These are phyloP conservation scores for Drosophila kambysellisi DNA, from an alignment of 2,888 invertebrate species.

Conservation along the genomic window DNA sequence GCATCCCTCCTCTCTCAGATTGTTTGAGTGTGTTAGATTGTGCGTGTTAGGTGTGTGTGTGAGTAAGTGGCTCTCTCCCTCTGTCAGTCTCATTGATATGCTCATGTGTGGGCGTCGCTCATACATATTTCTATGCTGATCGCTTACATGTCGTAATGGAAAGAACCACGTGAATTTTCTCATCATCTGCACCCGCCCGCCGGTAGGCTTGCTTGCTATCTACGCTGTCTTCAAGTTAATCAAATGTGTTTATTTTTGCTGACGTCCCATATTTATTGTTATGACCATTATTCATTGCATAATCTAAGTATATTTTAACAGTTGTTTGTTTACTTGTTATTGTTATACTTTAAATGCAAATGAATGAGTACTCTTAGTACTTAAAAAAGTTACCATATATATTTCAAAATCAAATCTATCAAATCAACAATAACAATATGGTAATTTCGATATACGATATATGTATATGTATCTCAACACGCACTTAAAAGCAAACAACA, in stretches of 20 bases:
- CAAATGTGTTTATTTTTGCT: conserved; percentile 22
- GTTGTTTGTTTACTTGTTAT: neutral
- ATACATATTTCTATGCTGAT: conserved; percentile 11
- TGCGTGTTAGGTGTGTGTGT: neutral
- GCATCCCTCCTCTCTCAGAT: neutral
- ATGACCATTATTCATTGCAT: conserved; percentile 30
- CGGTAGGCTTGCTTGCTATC: neutral
- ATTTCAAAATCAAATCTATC: neutral
- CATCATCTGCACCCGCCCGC: neutral
- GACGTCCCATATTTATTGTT: conserved; percentile 12
- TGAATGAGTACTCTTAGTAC: neutral
- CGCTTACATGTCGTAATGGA: conserved; percentile 22
- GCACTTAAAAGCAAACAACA: conserved; percentile 9
- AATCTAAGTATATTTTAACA: conserved; percentile 4
- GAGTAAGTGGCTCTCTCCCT: neutral
- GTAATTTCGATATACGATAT: neutral
- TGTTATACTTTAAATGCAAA: conserved; percentile 4
- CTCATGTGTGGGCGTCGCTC: conserved; percentile 6
- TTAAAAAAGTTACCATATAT: neutral
- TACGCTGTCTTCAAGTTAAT: conserved; percentile 28
- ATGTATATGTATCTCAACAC: neutral
- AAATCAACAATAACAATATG: conserved; percentile 1
- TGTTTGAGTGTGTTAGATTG: neutral
- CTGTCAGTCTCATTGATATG: neutral
- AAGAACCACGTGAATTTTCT: conserved; percentile 3